Base-by-base conservation (phyloP, 2,888 invertebrate species). In the Ptychoptera albimana region DNA sequence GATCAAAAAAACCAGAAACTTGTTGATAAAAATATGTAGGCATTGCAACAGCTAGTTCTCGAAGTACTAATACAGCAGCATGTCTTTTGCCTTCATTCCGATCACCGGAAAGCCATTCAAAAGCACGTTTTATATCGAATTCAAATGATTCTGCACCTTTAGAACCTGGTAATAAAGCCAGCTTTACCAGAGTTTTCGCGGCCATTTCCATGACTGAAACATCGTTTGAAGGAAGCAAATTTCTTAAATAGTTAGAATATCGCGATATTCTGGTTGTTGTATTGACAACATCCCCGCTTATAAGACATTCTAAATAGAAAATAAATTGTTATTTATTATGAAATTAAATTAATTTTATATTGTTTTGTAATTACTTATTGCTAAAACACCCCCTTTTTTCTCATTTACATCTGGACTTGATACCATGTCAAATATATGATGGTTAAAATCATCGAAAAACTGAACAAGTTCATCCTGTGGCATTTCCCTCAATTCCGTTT, bases 1-100 rank as follows among this genome's bases (percentile, higher is more conserved):
- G 79, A 50, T 94, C 94, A 61, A 96, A 94, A 63, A 92, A 92
- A 13, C 83, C 82, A 12, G 87, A 84, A 1, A 91, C 87, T 69
- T 89, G 89, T 61, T 91, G 91, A 59, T 88, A 97, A 64, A 98
- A 98, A 61, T 94, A 93, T 8, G 96, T 96, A 0, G 96, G 96
- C 72, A 94, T 89, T 9, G 88, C 88, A 31, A 89, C 79, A 3
- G 97, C 97, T 40, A 98, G 67, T 67, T 98, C 97, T 55, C 89
- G 80, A 10, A 96, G 67, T 12, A 97, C 80, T 40, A 97, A 70
- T 2, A 94, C 92, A 10, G 93, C 93, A 10, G 92, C 91, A 63
- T 89, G 88, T 41, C 92, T 73, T 59, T 89, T 82, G 2, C 87
- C 84, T 9, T 42, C 94, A 61, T 89, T 80, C 52, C 91, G 72